Conservation (phyloP, 2,797 vertebrate species). For the Spinus olivaceus region DNA sequence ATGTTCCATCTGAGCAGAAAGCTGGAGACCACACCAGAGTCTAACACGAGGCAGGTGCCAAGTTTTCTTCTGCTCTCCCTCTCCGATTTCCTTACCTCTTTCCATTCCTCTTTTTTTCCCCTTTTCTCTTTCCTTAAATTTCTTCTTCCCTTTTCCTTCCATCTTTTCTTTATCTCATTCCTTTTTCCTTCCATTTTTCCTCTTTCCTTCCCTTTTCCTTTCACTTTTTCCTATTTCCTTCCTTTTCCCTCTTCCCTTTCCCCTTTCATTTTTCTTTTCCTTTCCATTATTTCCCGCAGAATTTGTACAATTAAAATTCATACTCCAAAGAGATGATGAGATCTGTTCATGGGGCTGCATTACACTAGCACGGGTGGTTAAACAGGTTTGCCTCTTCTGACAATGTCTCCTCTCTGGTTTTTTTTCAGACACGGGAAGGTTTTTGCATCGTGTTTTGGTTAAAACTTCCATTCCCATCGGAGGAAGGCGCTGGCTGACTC, state of each 20-base stretch:
- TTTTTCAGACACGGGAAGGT: background rate
- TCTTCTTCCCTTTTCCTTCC: background rate
- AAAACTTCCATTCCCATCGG: background rate
- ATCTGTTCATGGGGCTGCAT: background rate
- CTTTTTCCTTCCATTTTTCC: background rate
- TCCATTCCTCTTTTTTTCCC: background rate
- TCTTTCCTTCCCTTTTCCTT: background rate
- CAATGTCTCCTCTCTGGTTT: background rate
- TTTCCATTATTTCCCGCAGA: background rate
- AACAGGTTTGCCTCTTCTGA: background rate
- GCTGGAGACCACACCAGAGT: background rate
- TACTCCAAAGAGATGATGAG: background rate
- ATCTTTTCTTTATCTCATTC: background rate
- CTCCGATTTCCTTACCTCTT: background rate
- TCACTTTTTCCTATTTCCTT: background rate
- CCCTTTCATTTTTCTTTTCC: background rate
- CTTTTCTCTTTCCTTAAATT: background rate
- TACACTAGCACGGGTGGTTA: background rate
- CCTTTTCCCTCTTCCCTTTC: background rate
- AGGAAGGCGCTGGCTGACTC: background rate
- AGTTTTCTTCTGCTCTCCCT: background rate
- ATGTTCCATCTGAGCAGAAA: background rate
- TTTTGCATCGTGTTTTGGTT: background rate
- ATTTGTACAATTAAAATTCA: background rate
- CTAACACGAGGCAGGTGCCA: fast-evolving